These are phyloP conservation scores for Agrilus planipennis DNA, from an alignment of 1,140 invertebrate genomes.

Conservation along the genomic window DNA sequence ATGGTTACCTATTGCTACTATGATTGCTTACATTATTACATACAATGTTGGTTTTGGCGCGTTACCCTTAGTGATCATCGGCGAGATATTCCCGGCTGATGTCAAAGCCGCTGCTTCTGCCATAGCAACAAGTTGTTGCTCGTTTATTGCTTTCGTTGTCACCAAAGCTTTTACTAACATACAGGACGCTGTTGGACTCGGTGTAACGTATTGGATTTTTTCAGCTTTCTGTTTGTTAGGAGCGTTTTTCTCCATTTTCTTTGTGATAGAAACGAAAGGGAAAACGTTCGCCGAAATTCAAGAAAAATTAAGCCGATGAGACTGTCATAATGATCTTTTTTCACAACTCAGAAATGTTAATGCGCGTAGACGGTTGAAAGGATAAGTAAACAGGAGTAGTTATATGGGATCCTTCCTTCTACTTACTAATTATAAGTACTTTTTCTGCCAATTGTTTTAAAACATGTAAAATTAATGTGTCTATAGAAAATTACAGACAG, in stretches of 20 bases:
- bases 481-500: too few relatives aligned
- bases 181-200: conserved; percentile 44
- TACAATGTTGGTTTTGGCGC: conserved; percentile 56
- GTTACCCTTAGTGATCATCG: conserved; percentile 71
- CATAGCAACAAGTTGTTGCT: conserved; percentile 61
- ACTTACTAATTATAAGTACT: too few relatives aligned
- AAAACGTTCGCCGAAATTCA: conserved; percentile 18
- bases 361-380: too few relatives aligned
- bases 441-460: too few relatives aligned
- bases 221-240: conserved; percentile 29
- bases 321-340: too few relatives aligned
- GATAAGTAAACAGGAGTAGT: too few relatives aligned
- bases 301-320: conserved; percentile 4
- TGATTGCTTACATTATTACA: conserved; percentile 22
- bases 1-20: conserved; percentile 25
- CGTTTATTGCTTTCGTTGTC: conserved; percentile 66
- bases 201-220: conserved; percentile 71
- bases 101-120: conserved; percentile 62
- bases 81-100: conserved; percentile 66
- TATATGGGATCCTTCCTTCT: too few relatives aligned
- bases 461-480: too few relatives aligned
- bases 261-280: conserved; percentile 15
- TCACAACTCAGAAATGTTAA: too few relatives aligned
- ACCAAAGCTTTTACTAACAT: conserved; percentile 60
- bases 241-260: conserved; percentile 9